Percentiles rank a stretch among this genome's conserved stretches.
Conservation (phyloP, 1,140 invertebrate genomes). For the Drosophila orosa region DNA sequence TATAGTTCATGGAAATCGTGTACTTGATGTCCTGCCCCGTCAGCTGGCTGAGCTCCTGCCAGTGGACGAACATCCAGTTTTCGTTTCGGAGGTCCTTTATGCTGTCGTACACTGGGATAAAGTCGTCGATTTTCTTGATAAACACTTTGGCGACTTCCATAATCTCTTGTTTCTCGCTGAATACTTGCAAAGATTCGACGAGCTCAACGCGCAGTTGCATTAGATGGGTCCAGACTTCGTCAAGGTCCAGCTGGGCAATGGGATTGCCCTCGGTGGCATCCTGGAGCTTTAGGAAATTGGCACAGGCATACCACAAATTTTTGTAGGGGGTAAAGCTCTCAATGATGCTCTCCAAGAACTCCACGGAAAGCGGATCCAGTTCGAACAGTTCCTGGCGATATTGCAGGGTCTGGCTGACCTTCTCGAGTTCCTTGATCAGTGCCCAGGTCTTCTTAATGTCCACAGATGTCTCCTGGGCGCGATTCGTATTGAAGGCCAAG, state of each 20-base stretch:
- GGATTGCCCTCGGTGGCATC: constrained; percentile 80
- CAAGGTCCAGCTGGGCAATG: constrained; percentile 62
- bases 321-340: constrained; percentile 69
- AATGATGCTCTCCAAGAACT: constrained; percentile 70
- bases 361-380: constrained; percentile 66
- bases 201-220: constrained; percentile 55
- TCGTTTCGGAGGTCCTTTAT: constrained; percentile 76
- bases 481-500: constrained; percentile 65
- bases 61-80: constrained; percentile 78
- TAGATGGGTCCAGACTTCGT: constrained; percentile 61
- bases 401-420: constrained; percentile 57
- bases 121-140: constrained; percentile 59
- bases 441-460: constrained; percentile 78
- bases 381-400: constrained; percentile 75
- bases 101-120: constrained; percentile 66
- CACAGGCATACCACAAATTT: constrained; percentile 70
- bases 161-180: constrained; percentile 72
- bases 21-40: constrained; percentile 73
- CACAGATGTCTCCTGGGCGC: constrained; percentile 71
- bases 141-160: constrained; percentile 67
- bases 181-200: constrained; percentile 40
- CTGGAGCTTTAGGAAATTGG: constrained; percentile 74
- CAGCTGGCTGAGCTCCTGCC: constrained; percentile 60
- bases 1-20: constrained; percentile 65
- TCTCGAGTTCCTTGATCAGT: constrained; percentile 68